phyloP scores from a whole-genome alignment of 2,113 vertebrate species.

The Acanthisitta chloris region DNA sequence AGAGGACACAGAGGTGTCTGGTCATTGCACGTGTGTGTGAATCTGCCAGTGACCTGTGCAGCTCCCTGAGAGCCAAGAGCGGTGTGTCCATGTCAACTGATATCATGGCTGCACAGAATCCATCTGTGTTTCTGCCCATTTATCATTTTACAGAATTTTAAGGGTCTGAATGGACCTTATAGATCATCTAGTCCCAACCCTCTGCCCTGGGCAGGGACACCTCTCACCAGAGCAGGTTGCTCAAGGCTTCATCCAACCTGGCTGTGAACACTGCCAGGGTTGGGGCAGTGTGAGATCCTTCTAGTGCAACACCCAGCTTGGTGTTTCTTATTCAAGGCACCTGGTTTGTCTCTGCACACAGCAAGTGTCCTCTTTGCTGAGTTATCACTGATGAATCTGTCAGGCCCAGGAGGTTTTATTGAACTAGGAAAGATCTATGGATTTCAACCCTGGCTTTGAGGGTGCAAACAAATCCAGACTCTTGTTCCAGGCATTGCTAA shows the following conservation, averaged over 20 bases:
- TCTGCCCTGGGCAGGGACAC: too few relatives aligned
- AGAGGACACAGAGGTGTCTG: background rate
- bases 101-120: background rate
- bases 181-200: too few relatives aligned
- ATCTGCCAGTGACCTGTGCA: background rate
- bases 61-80: background rate
- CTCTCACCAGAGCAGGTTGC: too few relatives aligned
- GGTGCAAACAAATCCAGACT: background rate
- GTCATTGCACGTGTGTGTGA: background rate
- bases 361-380: background rate
- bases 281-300: background rate
- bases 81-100: fast-evolving
- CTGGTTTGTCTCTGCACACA: background rate
- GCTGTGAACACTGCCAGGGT: too few relatives aligned
- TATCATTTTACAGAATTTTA: too few relatives aligned
- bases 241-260: too few relatives aligned
- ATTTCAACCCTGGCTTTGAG: conserved; percentile 44
- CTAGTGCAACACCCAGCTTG: background rate
- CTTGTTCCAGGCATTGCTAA: conserved; percentile 37
- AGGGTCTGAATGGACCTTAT: too few relatives aligned
- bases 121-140: background rate
- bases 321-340: background rate
- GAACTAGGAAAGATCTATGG: conserved; percentile 61
- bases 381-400: conserved; percentile 44
- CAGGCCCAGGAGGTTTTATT: conserved; percentile 55